phyloP scores from a whole-genome alignment of 2,113 vertebrate genomes.

The Carollia perspicillata region DNA sequence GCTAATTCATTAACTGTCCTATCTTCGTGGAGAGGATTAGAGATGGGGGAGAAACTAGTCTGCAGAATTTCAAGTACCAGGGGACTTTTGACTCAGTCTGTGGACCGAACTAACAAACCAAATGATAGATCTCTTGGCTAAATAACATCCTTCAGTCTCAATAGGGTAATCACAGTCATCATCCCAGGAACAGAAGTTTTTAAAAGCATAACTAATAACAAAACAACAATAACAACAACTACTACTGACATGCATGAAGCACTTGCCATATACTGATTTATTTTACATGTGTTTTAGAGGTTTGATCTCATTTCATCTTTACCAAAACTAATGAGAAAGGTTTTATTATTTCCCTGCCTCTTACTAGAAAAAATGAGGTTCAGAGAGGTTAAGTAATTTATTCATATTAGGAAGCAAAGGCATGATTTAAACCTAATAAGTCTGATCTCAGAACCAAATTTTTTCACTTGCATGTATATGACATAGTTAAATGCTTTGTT shows the following conservation, averaged over 20 bases:
- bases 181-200: background rate
- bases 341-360: background rate
- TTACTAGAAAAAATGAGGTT: background rate
- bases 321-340: background rate
- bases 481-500: background rate
- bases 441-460: background rate
- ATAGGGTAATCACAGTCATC: background rate
- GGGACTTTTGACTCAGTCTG: background rate
- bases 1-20: slow-evolving; percentile 68
- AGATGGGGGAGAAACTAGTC: background rate
- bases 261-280: background rate
- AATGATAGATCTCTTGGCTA: background rate
- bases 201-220: background rate
- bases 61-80: slow-evolving; percentile 56
- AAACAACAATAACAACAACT: background rate
- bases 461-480: background rate
- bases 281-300: background rate
- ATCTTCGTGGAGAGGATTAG: slow-evolving; percentile 68
- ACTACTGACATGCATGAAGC: background rate
- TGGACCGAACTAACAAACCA: slow-evolving; percentile 25
- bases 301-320: background rate
- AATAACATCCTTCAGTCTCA: background rate
- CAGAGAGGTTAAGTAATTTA: background rate
- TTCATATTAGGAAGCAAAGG: background rate
- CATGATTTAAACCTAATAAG: background rate